These are phyloP conservation scores for Tethya wilhelma DNA, from an alignment of 37 sponge, comb jelly and placozoan genomes.

Conservation along the genomic window DNA sequence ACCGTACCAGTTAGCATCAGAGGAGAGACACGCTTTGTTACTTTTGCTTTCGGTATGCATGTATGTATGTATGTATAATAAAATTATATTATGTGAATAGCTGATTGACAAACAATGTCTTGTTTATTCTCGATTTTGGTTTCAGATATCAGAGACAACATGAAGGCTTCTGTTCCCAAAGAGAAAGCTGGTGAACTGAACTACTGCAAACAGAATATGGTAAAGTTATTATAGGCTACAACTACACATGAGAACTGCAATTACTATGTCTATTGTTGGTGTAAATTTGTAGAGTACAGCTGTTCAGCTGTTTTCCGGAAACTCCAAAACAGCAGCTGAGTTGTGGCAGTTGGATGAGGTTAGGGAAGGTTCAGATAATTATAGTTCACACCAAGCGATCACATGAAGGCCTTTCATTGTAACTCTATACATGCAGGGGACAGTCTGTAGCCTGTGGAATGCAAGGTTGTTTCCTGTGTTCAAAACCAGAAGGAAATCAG, in stretches of 20 bases:
- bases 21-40: conserved; percentile 20
- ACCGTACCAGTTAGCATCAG: no score
- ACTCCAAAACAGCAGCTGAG: neutral
- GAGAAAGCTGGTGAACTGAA: conserved; percentile 10
- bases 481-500: conserved; percentile 35
- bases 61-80: neutral
- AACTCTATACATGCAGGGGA: neutral
- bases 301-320: neutral
- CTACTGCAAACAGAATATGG: conserved; percentile 37
- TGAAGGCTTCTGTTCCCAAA: conserved; percentile 25
- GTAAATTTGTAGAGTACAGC: neutral
- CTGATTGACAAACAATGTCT: neutral
- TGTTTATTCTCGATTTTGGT: neutral
- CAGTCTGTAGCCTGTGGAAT: conserved; percentile 58
- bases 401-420: neutral
- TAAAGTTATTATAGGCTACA: neutral
- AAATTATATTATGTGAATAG: neutral
- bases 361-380: no score
- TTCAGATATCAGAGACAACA: conserved; percentile 36
- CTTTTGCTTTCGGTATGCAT: conserved; percentile 65
- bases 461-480: conserved; percentile 69
- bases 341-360: neutral
- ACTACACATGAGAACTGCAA: no score
- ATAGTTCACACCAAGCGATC: no score
- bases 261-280: neutral